Percentiles rank a stretch among this genome's conserved stretches.
These are phyloP conservation scores for Geotrypetes seraphini DNA, from an alignment of 2,797 vertebrate genomes.

Conservation along the genomic window DNA sequence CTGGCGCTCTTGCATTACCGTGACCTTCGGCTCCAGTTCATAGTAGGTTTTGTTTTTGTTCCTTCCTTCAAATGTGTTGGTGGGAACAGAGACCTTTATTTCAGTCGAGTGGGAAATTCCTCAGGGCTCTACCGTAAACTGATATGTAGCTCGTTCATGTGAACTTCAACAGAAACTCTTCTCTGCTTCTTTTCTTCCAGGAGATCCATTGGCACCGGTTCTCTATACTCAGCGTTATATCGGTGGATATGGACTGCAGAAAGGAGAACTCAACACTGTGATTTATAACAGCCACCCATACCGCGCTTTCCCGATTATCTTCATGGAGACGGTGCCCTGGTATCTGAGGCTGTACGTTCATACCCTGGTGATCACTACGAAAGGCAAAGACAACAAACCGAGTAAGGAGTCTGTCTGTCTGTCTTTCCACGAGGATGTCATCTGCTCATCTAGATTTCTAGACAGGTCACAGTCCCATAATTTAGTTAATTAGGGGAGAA, in stretches of 20 bases:
- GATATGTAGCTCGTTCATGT: too few relatives aligned
- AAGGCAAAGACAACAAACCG: conserved; percentile 83
- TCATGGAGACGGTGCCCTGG: conserved; percentile 90
- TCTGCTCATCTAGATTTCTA: too few relatives aligned
- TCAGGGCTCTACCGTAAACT: too few relatives aligned
- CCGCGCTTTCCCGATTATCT: conserved; percentile 81
- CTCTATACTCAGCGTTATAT: conserved; percentile 87
- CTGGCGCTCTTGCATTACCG: too few relatives aligned
- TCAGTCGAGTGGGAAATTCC: too few relatives aligned
- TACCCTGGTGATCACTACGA: conserved; percentile 84
- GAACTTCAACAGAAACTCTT: background rate
- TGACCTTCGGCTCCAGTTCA: too few relatives aligned
- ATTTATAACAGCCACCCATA: conserved; percentile 87
- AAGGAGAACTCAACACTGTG: conserved; percentile 82
- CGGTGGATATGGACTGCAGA: conserved; percentile 86
- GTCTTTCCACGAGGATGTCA: too few relatives aligned
- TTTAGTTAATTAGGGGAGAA: too few relatives aligned
- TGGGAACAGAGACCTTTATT: too few relatives aligned
- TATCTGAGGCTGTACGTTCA: conserved; percentile 91
- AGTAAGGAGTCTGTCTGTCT: conserved; percentile 57
- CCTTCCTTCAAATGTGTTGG: too few relatives aligned
- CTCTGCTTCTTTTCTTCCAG: background rate
- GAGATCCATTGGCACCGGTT: conserved; percentile 64
- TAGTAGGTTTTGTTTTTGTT: too few relatives aligned
- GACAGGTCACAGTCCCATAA: too few relatives aligned